Evolutionary conservation across 2,113 vertebrate genomes (phyloP), one percentile per base, ranked within the genome.

Genomic region (Rutilus rutilus): DNA sequence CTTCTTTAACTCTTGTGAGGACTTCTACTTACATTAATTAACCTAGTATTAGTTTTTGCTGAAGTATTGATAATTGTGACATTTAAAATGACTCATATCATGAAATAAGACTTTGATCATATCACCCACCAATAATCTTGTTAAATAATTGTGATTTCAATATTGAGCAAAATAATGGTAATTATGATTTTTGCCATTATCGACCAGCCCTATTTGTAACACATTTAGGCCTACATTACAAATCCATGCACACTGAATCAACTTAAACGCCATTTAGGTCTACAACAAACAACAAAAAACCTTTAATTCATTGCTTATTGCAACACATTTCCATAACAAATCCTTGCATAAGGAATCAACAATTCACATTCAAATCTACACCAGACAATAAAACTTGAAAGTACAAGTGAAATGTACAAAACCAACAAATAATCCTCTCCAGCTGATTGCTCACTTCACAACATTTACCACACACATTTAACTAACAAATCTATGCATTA

Each of bases 381-480:
- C n/a, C 71, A 75, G 17, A 75, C n/a, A 47, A 47, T 50, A 75
- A 47, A 75, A 45, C 42, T n/a, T 5, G 11, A 47, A 75, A 3
- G 7, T 27, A 42, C 11, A 45, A 45, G 50, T 17, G 14, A 52
- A 74, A 74, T 45, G 11, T 45, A 14, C 73, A 50, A 50, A 25
- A 50, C 42, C 42, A 50, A n/a, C 23, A 75, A 75, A 75, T 75
- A 75, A 75, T 45, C 15, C 5, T n/a, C 71, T 75, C n/a, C 39
- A 15, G 6, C 73, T 27, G 39, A 75, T 50, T 75, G 73, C 73
- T 25, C n/a, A 50, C 42, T 47, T 75, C 71, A 23, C 71, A 47
- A 74, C 42, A 74, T 74, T 75, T 75, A 47, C 42, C n/a, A 50
- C 39, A 75, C 11, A 8, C 23, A 50, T 75, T 25, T 75, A 8